Evolutionary conservation across 2,113 vertebrate genomes (phyloP).

Genomic region (Paedocypris sp.): DNA sequence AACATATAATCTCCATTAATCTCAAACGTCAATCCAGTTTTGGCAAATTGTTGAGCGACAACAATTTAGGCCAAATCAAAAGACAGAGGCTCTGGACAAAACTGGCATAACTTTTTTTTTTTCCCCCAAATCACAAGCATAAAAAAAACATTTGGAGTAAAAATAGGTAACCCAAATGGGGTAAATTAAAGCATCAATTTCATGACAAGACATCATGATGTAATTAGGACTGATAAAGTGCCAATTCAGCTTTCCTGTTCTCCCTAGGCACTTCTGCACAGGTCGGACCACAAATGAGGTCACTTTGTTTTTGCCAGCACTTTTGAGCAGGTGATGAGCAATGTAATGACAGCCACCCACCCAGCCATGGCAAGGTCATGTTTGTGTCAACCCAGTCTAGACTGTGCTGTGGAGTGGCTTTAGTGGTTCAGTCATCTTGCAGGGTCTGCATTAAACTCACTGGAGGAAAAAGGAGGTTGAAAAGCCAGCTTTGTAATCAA

Average conservation of each 20-base stretch:
- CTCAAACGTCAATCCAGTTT: constrained; percentile 55
- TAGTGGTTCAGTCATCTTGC: constrained; percentile 5
- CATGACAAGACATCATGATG: too few relatives aligned
- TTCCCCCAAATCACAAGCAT: too few relatives aligned
- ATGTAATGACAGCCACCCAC: neutral
- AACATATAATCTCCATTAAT: constrained; percentile 62
- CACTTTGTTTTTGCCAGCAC: neutral
- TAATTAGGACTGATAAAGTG: too few relatives aligned
- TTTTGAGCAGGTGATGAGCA: constrained; percentile 1
- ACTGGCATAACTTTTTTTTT: constrained; percentile 18
- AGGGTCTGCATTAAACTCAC: neutral
- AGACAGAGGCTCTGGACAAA: neutral
- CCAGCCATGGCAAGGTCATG: constrained; percentile 14
- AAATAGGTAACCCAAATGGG: too few relatives aligned
- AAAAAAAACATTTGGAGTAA: too few relatives aligned
- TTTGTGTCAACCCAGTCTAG: constrained; percentile 27
- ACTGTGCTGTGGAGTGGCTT: constrained; percentile 14
- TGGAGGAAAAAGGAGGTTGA: constrained; percentile 24
- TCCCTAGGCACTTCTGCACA: neutral
- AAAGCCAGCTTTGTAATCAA: constrained; percentile 25
- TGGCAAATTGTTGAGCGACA: constrained; percentile 39
- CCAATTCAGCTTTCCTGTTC: neutral
- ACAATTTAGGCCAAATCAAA: neutral
- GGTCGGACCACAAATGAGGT: constrained; percentile 16
- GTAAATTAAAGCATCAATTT: constrained; percentile 23